Evolutionary conservation across 2,888 invertebrate genomes (phyloP), one percentile per base, ranked within the genome.

Genomic region (Notodonta ziczac): DNA sequence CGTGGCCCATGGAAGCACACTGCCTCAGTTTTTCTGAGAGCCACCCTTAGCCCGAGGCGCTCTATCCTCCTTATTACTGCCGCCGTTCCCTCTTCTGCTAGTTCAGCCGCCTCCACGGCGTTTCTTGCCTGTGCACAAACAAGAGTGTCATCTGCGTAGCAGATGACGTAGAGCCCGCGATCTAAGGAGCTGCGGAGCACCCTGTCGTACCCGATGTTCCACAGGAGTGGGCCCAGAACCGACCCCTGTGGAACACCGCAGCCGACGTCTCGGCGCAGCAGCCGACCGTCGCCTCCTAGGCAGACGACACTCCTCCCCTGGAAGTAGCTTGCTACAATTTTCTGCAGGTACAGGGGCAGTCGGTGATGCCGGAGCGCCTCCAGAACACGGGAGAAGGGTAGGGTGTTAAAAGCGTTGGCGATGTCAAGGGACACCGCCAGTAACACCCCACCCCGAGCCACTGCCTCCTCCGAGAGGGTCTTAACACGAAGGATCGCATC

Each of bases 141-240:
- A 1, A 72, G 58, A 0, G 70, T 75, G 63, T 73, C 69, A 53
- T 74, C 72, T 0, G 73, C 72, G 50, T 74, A 72, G 14, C 69
- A 24, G 24, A 24, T 24, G 24, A 24, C 24, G 24, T 24, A 2
- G 24, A 24, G 24, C 2, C 24, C 24, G 1, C 24, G 24, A 24
- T 2, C 1, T 24, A 24, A 2, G 24, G 24, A 24, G 24, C 24
- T 2, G 24, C 24, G 24, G 2, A 24, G 24, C 24, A 24, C 24
- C 24, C 24, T 1, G 24, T 24, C 2, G 2, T 24, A 24, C 24
- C 24, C 24, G 24, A 24, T 24, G 24, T 24, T 24, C 24, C 24
- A 24, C 24, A 24, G 24, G 24, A 24, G 24, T 24, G 24, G 24
- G 24, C 24, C 24, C 2, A 24, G 24, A 2, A 24, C 24, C 24